These are phyloP conservation scores for Odontomachus brunneus DNA, from an alignment of 1,140 invertebrate species.

Conservation along the genomic window DNA sequence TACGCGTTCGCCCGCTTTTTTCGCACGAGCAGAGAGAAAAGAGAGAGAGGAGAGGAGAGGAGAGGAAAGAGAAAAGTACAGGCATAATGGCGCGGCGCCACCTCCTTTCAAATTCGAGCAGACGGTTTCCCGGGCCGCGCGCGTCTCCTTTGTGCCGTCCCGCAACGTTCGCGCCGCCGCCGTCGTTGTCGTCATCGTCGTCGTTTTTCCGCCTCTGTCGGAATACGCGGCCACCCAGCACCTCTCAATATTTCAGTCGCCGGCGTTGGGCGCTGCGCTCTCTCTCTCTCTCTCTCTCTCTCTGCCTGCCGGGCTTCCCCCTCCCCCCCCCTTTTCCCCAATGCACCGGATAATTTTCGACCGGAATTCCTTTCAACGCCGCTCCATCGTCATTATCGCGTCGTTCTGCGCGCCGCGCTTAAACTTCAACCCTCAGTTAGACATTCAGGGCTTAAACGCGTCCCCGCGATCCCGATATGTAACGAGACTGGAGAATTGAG, in stretches of 20 bases:
- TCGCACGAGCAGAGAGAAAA: not conserved
- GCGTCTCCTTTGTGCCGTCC: not conserved
- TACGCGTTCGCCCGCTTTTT: not conserved
- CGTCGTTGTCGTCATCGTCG: not conserved
- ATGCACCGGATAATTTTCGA: not conserved
- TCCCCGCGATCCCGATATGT: too few species aligned
- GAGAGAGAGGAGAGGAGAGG: too few species aligned
- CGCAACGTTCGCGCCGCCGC: not conserved
- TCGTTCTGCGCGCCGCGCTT: not conserved
- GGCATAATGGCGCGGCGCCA: not conserved
- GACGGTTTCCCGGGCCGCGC: not conserved
- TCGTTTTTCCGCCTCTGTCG: too few species aligned
- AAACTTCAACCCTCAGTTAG: too few species aligned
- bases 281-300: too few species aligned
- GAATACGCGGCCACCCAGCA: too few species aligned
- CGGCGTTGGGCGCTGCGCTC: not conserved
- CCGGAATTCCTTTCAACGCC: not conserved
- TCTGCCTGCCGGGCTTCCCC: not conserved
- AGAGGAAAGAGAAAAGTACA: not conserved
- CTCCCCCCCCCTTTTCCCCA: too few species aligned
- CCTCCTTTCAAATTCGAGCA: constrained; percentile 23
- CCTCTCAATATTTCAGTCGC: not conserved
- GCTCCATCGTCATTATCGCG: not conserved
- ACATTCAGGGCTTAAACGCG: too few species aligned
- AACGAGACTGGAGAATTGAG: not conserved